These are phyloP conservation scores for Scomberomorus guttatus DNA, from an alignment of 2,797 vertebrate genomes.

Conservation along the genomic window DNA sequence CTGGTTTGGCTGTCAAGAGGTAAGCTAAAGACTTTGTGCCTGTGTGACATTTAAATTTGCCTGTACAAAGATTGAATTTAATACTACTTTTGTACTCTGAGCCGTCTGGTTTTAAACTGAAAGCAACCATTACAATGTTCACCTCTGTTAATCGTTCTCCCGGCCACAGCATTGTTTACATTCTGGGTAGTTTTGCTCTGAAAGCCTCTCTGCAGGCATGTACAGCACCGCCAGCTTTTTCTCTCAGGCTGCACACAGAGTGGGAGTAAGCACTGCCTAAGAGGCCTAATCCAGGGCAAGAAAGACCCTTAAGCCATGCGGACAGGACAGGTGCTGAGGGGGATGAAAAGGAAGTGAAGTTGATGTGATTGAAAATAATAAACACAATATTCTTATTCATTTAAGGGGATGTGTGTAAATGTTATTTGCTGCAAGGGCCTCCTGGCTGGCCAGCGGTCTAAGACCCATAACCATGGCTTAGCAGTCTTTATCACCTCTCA, in stretches of 20 bases:
- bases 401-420: background rate
- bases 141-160: conserved; percentile 46
- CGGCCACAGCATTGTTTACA: conserved; percentile 45
- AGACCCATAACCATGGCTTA: background rate
- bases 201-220: conserved; percentile 9
- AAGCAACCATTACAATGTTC: conserved; percentile 54
- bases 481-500: too few species aligned
- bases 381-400: conserved; percentile 13
- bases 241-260: conserved; percentile 6
- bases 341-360: background rate
- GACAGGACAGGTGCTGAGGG: conserved; percentile 8
- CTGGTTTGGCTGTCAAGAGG: conserved; percentile 57
- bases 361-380: conserved; percentile 18
- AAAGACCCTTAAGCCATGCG: conserved; percentile 13
- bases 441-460: background rate
- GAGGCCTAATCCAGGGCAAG: conserved; percentile 4
- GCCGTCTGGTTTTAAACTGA: conserved; percentile 38
- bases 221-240: background rate
- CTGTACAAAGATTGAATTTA: conserved; percentile 46
- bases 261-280: background rate
- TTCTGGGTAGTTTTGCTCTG: conserved; percentile 38
- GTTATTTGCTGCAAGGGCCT: background rate
- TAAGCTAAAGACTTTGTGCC: conserved; percentile 51
- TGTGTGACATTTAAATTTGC: conserved; percentile 59
- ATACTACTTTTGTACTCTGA: conserved; percentile 49